Base-by-base conservation (phyloP, 1,140 invertebrate species). In the Hypsibius dujardini region DNA sequence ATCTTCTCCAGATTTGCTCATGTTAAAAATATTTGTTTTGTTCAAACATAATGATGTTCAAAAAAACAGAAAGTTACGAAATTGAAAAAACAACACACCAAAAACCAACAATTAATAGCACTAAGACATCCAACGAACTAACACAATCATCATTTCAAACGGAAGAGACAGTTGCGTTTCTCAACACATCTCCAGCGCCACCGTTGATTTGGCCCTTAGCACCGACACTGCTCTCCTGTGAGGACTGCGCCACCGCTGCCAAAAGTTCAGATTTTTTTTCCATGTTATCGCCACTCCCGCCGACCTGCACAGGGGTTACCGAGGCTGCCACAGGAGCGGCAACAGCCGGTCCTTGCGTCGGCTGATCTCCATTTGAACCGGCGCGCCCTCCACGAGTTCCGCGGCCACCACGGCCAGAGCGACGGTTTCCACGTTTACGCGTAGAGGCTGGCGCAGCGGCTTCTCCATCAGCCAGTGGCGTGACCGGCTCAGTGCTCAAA, bases 161-260 rank as follows among this genome's bases (percentile, higher is more conserved):
- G 50, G 50, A 7, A 56, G 7, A 56, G 50, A 7, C 50, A 56
- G 7, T n/a, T n/a, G 7, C 50, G 50, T 7, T 56, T 7, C 50
- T 56, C 50, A n/a, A n/a, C 50, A 56, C n/a, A 56, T 56, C 50
- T 56, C 50, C 50, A 56, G 50, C 50, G 7, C 50, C 50, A 56
- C 50, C n/a, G 7, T n/a, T n/a, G 50, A n/a, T 7, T 56, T 56
- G 50, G 7, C 50, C 50, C 50, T 56, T 56, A 56, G n/a, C 50
- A 7, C 50, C n/a, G 50, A 56, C 50, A 7, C 50, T 56, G 50
- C n/a, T 56, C 7, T n/a, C 7, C 50, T 7, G 7, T n/a, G 7
- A 56, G 50, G 7, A 56, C 7, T n/a, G 7, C 7, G 50, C n/a
- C 7, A 7, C n/a, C 7, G n/a, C 50, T n/a, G n/a, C 50, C 50